Evolutionary conservation across 2,888 invertebrate species (phyloP).

Genomic region (Meloe dianella): DNA sequence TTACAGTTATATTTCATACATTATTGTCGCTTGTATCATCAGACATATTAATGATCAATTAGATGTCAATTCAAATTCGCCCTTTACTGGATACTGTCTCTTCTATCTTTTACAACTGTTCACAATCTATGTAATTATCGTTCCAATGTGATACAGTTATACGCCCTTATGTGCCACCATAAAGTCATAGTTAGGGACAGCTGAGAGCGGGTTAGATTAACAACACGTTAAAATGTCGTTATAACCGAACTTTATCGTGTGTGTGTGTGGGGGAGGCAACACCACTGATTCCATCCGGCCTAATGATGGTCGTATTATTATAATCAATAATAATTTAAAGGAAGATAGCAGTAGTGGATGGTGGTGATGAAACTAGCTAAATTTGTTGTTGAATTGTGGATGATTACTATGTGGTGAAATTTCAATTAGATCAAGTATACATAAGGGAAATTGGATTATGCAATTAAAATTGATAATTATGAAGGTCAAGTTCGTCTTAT

Average conservation of each 20-base stretch:
- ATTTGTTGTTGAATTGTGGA: background rate
- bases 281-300: too few relatives aligned
- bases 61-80: background rate
- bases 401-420: background rate
- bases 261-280: too few relatives aligned
- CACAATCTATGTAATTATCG: background rate
- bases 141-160: background rate
- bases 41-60: slow-evolving; percentile 13
- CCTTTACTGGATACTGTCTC: background rate
- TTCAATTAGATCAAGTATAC: too few relatives aligned
- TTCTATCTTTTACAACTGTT: background rate
- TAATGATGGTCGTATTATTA: too few relatives aligned
- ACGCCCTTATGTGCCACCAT: background rate
- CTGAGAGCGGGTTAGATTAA: too few relatives aligned
- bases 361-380: background rate
- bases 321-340: too few relatives aligned
- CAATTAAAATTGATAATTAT: too few relatives aligned
- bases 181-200: background rate
- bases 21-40: background rate
- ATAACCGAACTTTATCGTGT: too few relatives aligned
- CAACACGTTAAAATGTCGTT: too few relatives aligned
- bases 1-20: background rate
- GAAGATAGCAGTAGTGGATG: background rate
- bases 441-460: too few relatives aligned
- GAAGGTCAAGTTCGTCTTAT: background rate